A percentile compares a stretch with the other conserved stretches of the same genome.
These are phyloP conservation scores for Hippocampus barbouri DNA, from an alignment of 2,113 vertebrate genomes.

Conservation along the genomic window DNA sequence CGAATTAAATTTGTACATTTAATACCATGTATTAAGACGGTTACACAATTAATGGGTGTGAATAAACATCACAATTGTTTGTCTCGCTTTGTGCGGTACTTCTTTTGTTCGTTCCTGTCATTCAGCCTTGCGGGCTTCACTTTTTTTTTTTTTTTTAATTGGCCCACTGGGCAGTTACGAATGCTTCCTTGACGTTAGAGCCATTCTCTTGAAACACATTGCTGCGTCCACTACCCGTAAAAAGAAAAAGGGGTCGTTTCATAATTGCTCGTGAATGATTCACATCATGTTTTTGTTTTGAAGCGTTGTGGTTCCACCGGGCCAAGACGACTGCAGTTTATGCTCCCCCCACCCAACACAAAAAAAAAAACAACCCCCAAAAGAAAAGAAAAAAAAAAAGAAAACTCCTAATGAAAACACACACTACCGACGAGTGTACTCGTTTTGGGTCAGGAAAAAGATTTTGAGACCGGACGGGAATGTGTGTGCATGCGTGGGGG, in stretches of 20 bases:
- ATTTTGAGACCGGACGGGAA: background rate
- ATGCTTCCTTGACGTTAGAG: background rate
- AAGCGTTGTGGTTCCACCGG: too few species aligned
- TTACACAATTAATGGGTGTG: background rate
- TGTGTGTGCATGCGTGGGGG: background rate
- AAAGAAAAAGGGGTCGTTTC: too few species aligned
- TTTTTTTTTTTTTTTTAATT: background rate
- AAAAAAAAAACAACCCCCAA: too few species aligned
- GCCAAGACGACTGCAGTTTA: background rate
- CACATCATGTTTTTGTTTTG: too few species aligned
- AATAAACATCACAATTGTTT: background rate
- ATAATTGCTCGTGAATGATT: too few species aligned
- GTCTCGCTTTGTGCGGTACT: background rate
- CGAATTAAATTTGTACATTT: too few species aligned
- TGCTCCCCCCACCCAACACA: too few species aligned
- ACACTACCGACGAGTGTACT: background rate
- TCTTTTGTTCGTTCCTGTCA: background rate
- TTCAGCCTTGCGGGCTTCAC: background rate
- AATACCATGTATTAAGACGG: too few species aligned
- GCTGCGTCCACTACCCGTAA: too few species aligned
- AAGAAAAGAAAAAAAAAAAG: too few species aligned
- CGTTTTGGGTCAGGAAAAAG: background rate
- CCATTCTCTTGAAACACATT: too few species aligned
- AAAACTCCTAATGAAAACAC: too few species aligned
- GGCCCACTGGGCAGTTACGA: background rate